Evolutionary conservation across 2,888 invertebrate genomes (phyloP).

Genomic region (Crossocerus cetratus): DNA sequence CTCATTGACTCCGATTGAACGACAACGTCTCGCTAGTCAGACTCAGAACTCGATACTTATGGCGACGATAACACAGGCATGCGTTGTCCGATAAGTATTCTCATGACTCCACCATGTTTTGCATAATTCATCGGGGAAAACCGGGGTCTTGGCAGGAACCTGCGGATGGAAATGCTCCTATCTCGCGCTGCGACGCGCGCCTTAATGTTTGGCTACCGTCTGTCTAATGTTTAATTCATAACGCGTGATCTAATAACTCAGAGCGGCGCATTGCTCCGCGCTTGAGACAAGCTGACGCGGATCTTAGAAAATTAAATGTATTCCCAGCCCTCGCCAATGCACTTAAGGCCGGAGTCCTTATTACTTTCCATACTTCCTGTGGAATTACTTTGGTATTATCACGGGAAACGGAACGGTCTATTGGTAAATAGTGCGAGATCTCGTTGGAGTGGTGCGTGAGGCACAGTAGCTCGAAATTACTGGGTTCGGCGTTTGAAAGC

Average conservation of each 20-base stretch:
- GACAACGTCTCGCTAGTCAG: neutral
- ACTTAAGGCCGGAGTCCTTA: too few species aligned
- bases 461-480: too few species aligned
- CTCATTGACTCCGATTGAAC: conserved; percentile 15
- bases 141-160: conserved; percentile 5
- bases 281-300: too few species aligned
- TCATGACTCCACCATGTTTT: conserved; percentile 46
- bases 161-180: neutral
- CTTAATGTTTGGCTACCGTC: neutral
- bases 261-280: neutral
- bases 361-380: too few species aligned
- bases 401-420: too few species aligned
- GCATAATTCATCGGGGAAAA: conserved; percentile 54
- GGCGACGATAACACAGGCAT: neutral
- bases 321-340: too few species aligned
- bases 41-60: too few species aligned
- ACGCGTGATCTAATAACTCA: neutral
- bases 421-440: too few species aligned
- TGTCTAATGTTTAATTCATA: neutral
- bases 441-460: too few species aligned
- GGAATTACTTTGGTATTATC: too few species aligned
- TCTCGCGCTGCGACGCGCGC: neutral
- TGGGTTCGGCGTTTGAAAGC: conserved; percentile 18
- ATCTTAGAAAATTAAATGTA: too few species aligned
- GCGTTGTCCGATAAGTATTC: neutral